Conservation (phyloP, 2,797 vertebrate species). For the Alauda arvensis region DNA sequence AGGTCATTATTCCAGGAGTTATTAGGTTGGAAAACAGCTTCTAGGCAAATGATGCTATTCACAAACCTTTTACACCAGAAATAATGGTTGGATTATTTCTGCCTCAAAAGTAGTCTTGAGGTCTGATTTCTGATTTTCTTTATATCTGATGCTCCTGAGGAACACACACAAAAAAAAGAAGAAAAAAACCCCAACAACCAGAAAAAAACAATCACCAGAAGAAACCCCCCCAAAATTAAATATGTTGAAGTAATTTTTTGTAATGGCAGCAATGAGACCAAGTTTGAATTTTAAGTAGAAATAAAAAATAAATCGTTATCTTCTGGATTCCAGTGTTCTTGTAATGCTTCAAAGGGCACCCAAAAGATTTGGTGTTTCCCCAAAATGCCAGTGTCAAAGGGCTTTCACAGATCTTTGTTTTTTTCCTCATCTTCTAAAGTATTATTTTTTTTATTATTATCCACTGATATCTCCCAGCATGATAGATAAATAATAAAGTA, state of each 20-base stretch:
- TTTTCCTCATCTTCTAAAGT: not conserved
- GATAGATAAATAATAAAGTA: not conserved
- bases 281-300: not conserved
- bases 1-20: slow-evolving; percentile 71
- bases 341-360: not conserved
- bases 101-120: slow-evolving; percentile 70
- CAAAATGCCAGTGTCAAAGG: not conserved
- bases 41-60: slow-evolving; percentile 73
- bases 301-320: not conserved
- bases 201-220: no score
- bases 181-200: no score
- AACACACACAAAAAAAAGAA: not conserved
- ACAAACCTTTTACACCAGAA: slow-evolving; percentile 75
- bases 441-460: not conserved
- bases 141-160: slow-evolving; percentile 34
- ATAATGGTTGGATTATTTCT: slow-evolving; percentile 75
- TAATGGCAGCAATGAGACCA: not conserved
- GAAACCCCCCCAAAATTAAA: not conserved
- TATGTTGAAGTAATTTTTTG: not conserved
- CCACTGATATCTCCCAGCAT: not conserved
- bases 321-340: not conserved
- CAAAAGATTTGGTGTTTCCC: not conserved
- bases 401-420: not conserved
- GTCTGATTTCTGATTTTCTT: slow-evolving; percentile 61
- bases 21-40: slow-evolving; percentile 77